phyloP scores from a whole-genome alignment of 2,797 vertebrate genomes.

The Crax fasciolata region DNA sequence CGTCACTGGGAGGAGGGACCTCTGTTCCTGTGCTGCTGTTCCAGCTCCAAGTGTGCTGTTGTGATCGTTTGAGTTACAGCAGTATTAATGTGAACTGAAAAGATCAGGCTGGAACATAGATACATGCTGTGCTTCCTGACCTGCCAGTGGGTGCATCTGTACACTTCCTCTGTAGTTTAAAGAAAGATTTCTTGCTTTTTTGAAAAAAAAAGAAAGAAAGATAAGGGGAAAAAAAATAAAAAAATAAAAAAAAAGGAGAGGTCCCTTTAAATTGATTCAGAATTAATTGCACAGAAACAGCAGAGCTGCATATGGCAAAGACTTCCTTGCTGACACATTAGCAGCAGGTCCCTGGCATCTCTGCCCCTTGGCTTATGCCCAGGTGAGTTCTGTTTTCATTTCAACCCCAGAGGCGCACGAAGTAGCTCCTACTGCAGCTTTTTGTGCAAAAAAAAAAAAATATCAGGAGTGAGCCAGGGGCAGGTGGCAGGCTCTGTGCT shows the following conservation, averaged over 20 bases:
- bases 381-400: slow-evolving; percentile 31
- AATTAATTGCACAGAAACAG: not conserved
- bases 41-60: not conserved
- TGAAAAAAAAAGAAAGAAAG: not conserved
- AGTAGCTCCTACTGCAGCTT: not conserved
- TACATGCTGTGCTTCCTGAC: not conserved
- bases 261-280: not conserved
- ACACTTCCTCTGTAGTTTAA: not conserved
- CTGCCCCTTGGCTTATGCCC: not conserved
- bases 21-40: not conserved
- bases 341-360: not conserved
- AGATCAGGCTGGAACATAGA: not conserved
- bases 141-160: not conserved
- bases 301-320: slow-evolving; percentile 18
- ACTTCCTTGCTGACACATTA: slow-evolving; percentile 33
- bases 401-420: not conserved
- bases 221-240: too few species aligned
- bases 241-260: not conserved
- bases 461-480: rapidly evolving
- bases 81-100: not conserved
- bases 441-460: not conserved
- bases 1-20: not conserved
- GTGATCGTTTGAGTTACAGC: not conserved
- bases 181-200: not conserved
- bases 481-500: rapidly evolving